phyloP scores from a whole-genome alignment of 2,797 vertebrate species.

The Myotis daubentonii region DNA sequence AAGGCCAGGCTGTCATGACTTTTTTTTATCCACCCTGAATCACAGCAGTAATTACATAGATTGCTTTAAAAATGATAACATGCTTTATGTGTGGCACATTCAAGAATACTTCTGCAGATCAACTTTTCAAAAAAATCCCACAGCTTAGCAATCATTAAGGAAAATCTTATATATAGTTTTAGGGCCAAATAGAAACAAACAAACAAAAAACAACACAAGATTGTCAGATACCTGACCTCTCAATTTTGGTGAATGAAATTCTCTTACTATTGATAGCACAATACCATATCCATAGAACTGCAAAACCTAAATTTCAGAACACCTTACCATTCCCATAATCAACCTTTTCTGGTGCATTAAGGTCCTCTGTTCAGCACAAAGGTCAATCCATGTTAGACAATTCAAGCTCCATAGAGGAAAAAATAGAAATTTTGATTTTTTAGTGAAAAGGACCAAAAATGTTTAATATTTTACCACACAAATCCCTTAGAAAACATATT shows the following conservation, averaged over 20 bases:
- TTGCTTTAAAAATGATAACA: neutral
- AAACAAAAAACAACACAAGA: neutral
- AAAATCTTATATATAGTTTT: neutral
- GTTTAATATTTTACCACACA: conserved; percentile 17
- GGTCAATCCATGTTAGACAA: conserved; percentile 55
- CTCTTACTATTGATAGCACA: neutral
- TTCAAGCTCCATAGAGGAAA: conserved; percentile 51
- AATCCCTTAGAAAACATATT: conserved; percentile 7
- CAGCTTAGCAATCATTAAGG: neutral
- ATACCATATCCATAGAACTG: neutral
- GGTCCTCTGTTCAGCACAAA: conserved; percentile 51
- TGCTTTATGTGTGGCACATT: neutral
- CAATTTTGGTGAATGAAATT: conserved; percentile 6
- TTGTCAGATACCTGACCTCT: neutral
- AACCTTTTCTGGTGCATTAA: conserved; percentile 49
- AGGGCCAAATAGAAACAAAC: neutral
- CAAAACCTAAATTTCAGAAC: conserved; percentile 43
- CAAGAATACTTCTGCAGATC: neutral
- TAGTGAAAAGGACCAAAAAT: conserved; percentile 38
- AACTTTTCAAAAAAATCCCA: conserved; percentile 7
- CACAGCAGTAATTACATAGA: neutral
- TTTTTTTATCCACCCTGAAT: neutral
- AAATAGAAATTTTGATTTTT: conserved; percentile 62
- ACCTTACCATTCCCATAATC: conserved; percentile 58
- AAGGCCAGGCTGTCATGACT: neutral